These are phyloP conservation scores for Zonitis immaculata DNA, from an alignment of 2,888 invertebrate genomes.

Conservation along the genomic window DNA sequence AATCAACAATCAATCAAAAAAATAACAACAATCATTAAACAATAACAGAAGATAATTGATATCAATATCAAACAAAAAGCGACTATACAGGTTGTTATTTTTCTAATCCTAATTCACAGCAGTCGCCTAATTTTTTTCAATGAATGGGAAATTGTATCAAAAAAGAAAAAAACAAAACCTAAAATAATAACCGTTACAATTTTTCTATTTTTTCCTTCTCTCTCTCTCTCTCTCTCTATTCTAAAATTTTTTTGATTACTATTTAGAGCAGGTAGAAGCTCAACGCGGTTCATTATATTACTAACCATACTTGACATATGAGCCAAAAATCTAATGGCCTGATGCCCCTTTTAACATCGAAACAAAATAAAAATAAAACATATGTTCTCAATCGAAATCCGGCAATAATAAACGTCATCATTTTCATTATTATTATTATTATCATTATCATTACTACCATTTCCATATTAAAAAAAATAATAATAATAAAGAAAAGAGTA, in stretches of 20 bases:
- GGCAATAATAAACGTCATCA: conserved; percentile 9
- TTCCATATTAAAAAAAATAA: no score
- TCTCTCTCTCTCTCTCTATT: background rate
- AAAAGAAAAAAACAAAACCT: no score
- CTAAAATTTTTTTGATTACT: conserved; percentile 19
- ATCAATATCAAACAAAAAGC: background rate
- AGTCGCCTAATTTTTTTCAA: conserved; percentile 1
- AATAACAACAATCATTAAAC: background rate
- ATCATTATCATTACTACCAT: no score
- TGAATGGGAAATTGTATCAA: background rate
- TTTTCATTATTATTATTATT: no score
- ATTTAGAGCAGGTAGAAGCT: conserved; percentile 21
- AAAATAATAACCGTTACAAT: conserved; percentile 22
- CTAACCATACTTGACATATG: conserved; percentile 14
- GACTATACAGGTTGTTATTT: background rate
- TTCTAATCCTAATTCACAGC: background rate
- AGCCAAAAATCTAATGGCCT: conserved; percentile 10
- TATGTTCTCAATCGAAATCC: conserved; percentile 19
- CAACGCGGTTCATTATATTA: conserved; percentile 2
- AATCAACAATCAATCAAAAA: background rate
- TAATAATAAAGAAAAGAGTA: no score
- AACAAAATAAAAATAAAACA: no score
- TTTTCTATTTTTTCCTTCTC: background rate
- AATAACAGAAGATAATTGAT: background rate
- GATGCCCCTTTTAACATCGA: conserved; percentile 7